Evolutionary conservation across 2,888 invertebrate genomes (phyloP).

Genomic region (Dryomyza anilis): DNA sequence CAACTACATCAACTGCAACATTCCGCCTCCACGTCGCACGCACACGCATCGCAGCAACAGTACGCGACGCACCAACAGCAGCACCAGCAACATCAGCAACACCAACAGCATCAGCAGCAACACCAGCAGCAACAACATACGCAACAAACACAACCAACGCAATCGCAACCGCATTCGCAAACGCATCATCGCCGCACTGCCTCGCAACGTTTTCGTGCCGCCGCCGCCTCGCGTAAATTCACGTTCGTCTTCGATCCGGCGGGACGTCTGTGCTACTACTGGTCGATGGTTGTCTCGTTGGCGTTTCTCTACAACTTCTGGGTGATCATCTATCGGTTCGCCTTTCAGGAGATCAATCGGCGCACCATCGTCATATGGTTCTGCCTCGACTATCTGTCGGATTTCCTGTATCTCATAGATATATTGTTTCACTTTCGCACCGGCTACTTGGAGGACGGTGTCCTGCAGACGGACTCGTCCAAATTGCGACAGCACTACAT

Average conservation of each 20-base stretch:
- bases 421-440: slow-evolving; percentile 97
- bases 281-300: slow-evolving; percentile 95
- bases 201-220: slow-evolving; percentile 56
- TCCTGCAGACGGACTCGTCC: slow-evolving; percentile 92
- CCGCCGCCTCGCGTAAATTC: slow-evolving; percentile 68
- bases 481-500: slow-evolving; percentile 96
- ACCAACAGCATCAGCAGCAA: slow-evolving; percentile 41
- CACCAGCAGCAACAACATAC: slow-evolving; percentile 34
- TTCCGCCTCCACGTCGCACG: slow-evolving; percentile 36
- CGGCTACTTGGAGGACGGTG: slow-evolving; percentile 96
- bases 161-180: slow-evolving; percentile 38
- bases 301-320: slow-evolving; percentile 97
- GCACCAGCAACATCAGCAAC: slow-evolving; percentile 9
- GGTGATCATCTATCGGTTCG: slow-evolving; percentile 98
- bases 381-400: slow-evolving; percentile 94
- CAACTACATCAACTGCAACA: slow-evolving; percentile 34
- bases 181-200: slow-evolving; percentile 53
- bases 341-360: slow-evolving; percentile 96
- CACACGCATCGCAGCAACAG: slow-evolving; percentile 39
- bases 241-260: slow-evolving; percentile 99
- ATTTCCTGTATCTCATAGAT: slow-evolving; percentile 94
- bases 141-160: slow-evolving; percentile 41
- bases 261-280: slow-evolving; percentile 93
- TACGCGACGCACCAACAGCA: slow-evolving; percentile 33
- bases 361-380: slow-evolving; percentile 94